A percentile compares a stretch with the other conserved stretches of the same genome.
Evolutionary conservation across 2,113 vertebrate genomes (phyloP).

Genomic region (Paradoxurus hermaphroditus): DNA sequence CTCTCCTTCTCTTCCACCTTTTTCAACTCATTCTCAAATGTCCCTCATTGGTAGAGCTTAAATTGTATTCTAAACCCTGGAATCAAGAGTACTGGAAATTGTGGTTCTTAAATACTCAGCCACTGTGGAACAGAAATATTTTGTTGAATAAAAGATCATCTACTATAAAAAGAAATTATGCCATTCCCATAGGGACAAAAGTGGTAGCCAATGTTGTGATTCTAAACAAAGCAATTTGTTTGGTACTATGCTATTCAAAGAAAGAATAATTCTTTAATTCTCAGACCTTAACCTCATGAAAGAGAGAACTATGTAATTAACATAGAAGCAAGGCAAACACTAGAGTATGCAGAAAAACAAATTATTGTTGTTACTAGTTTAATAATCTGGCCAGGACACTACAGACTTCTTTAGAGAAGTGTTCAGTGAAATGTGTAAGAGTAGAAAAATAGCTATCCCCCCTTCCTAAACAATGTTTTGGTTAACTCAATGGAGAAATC

Average conservation of each 20-base stretch:
- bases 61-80: background rate
- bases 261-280: background rate
- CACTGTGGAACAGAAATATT: background rate
- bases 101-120: background rate
- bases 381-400: background rate
- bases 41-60: background rate
- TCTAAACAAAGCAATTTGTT: background rate
- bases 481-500: background rate
- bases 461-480: background rate
- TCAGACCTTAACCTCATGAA: background rate
- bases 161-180: background rate
- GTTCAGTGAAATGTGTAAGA: background rate
- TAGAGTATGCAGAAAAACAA: background rate
- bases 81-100: background rate
- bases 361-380: background rate
- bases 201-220: background rate
- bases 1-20: background rate
- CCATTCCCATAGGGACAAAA: background rate
- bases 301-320: background rate
- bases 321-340: background rate
- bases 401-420: background rate
- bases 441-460: background rate
- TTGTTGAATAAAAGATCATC: background rate
- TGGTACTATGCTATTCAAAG: background rate
- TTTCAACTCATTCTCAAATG: background rate